Base-by-base conservation (phyloP, 2,888 invertebrate species). In the Ariolimax columbianus region DNA sequence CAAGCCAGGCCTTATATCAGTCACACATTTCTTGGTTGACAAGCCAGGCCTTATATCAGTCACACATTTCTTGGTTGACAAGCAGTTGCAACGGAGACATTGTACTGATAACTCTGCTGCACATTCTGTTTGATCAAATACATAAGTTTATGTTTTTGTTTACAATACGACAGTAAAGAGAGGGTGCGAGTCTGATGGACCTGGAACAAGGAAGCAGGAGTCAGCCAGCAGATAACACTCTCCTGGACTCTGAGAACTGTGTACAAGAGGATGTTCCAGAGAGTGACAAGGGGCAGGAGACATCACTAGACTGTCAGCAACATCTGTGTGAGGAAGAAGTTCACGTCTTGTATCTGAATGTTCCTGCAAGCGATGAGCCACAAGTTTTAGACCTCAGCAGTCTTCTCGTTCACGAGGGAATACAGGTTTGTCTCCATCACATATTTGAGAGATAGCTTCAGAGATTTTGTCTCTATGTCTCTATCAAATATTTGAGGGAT, bases 311-410 rank as follows among this genome's bases (percentile, higher is more conserved):
- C 19, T 55, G 9, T 30, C 75, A 63, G 17, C 40, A 75, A 23
- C 63, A 75, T 19, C 3, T 59, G 26, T n/a, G 30, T 59, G 80
- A 66, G 7, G 77, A 68, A 38, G 77, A 85, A 33, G 85, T 85
- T 77, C 82, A 85, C 38, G 77, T 85, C 23, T 59, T 82, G 55
- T 85, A 85, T 40, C 66, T 85, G 30, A 72, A 82, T 70, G 82
- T 85, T 38, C 82, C 73, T 43, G 72, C 77, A 9, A 68, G 40
- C 30, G 85, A 82, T 47, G 85, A 82, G 17, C 77, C 85, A 7
- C 85, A 85, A 26, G 85, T 85, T 0, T 55, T 85, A 43, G 82
- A 85, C 59, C 63, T 85, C 11, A 70, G 70, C 7, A 85, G 59
- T 66, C 68, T 85, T 4, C 72, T 85, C 23, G 70, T 38, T 0